phyloP scores from a whole-genome alignment of 2,888 invertebrate species.

The Zootermopsis nevadensis region DNA sequence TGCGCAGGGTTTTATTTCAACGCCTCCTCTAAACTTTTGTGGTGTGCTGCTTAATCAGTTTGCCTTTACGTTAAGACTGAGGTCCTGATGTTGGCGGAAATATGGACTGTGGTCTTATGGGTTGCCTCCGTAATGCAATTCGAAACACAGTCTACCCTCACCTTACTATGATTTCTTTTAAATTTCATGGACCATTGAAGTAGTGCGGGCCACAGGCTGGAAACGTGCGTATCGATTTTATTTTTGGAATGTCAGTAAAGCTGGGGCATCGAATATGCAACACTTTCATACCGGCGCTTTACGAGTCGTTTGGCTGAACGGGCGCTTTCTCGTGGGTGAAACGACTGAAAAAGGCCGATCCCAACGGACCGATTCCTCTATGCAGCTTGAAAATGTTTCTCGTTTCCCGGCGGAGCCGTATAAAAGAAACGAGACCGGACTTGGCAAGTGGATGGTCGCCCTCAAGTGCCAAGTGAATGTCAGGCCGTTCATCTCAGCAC shows the following conservation, averaged over 20 bases:
- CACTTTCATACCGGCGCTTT: not conserved
- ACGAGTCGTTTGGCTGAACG: constrained; percentile 19
- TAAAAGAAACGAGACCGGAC: not conserved
- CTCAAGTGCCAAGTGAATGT: not conserved
- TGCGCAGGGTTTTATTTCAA: too few species aligned
- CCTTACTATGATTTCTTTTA: too few species aligned
- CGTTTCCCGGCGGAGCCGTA: constrained; percentile 5
- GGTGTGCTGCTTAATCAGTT: too few species aligned
- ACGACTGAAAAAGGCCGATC: not conserved
- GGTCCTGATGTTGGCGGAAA: too few species aligned
- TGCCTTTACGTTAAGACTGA: too few species aligned
- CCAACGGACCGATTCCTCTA: constrained; percentile 17
- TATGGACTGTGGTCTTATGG: too few species aligned
- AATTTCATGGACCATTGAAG: too few species aligned
- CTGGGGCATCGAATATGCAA: not conserved
- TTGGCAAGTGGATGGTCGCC: not conserved
- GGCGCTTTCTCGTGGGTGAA: not conserved
- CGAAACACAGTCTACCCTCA: too few species aligned
- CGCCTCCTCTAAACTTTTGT: too few species aligned
- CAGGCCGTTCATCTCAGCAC: not conserved
- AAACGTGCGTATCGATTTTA: not conserved
- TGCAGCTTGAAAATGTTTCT: constrained; percentile 20
- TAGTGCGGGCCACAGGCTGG: not conserved
- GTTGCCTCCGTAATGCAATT: too few species aligned
- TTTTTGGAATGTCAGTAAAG: not conserved